Evolutionary conservation across 2,113 vertebrate genomes (phyloP), one percentile per base, ranked within the genome.

Genomic region (Crotalus viridis): DNA sequence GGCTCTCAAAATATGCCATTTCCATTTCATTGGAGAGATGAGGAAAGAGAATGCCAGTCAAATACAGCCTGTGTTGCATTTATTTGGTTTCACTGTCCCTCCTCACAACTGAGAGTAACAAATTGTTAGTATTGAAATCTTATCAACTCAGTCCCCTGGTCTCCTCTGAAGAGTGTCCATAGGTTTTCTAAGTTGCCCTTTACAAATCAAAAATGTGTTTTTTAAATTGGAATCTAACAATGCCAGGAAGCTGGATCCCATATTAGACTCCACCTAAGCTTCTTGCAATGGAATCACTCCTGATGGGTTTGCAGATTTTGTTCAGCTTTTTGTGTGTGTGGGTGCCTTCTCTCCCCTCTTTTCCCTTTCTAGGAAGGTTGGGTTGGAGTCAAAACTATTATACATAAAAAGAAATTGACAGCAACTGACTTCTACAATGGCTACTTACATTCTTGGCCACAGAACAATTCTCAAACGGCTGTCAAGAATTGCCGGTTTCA

Each of bases 341-440:
- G 10, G 33, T 13, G 21, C 26, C 5, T 88, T 94, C 89, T 87
- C 94, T 69, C 13, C 94, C 17, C 6, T 43, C 33, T 43, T 43
- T 87, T 74, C 94, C 0, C 17, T 89, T 93, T 97, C 13, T 96
- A 99, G 99, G 98, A 98, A 91, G 98, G 98, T 94, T 99, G 99
- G 98, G 97, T 99, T 91, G 99, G 98, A 57, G 98, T 99, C 94
- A 98, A 93, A 93, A 95, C 97, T 0, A 96, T 99, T 0, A 5
- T 98, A 43, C 95, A 99, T 88, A 99, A 98, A 95, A 99, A 99
- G 97, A 97, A 96, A 39, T 97, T 99, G 43, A 98, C 98, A 2
- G 99, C 99, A 46, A 59, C 97, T 46, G 99, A 99, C 95, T 99
- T 99, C 97, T 98, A 99, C 94, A 99, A 99, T 0, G 99, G 99